A percentile compares a stretch with the other conserved stretches of the same genome.
phyloP scores from a whole-genome alignment of 2,797 vertebrate species.

The Eleutherodactylus coqui region DNA sequence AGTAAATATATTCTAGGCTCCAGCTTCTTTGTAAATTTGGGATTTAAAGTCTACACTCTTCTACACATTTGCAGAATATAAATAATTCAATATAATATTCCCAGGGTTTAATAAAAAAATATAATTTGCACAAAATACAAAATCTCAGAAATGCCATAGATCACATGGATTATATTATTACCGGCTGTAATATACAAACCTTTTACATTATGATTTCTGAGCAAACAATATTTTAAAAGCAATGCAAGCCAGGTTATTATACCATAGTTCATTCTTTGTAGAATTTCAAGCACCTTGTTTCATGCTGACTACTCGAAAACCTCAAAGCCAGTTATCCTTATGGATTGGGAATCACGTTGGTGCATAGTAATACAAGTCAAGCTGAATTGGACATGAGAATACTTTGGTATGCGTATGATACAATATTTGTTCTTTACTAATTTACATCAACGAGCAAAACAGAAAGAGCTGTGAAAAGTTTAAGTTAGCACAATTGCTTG shows the following conservation, averaged over 20 bases:
- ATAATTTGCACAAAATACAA: constrained; percentile 55
- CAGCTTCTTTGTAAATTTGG: constrained; percentile 40
- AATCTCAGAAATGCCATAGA: constrained; percentile 47
- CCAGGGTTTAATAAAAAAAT: constrained; percentile 53
- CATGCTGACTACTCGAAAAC: background rate
- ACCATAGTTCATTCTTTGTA: background rate
- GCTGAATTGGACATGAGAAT: background rate
- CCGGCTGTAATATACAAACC: constrained; percentile 42
- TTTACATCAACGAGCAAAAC: too few species aligned
- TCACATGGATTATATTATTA: constrained; percentile 50
- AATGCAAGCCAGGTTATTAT: constrained; percentile 11
- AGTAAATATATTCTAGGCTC: constrained; percentile 48
- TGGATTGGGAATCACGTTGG: background rate
- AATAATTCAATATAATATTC: constrained; percentile 53
- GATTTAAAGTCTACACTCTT: constrained; percentile 39
- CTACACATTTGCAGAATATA: constrained; percentile 43
- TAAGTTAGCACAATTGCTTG: background rate
- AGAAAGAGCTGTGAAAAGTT: too few species aligned
- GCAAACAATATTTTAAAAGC: constrained; percentile 37
- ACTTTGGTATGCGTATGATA: background rate
- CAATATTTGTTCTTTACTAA: too few species aligned
- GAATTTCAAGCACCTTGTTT: background rate
- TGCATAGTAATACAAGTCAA: background rate
- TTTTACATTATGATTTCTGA: constrained; percentile 43
- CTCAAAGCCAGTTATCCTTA: background rate